These are phyloP conservation scores for Poecilia latipinna DNA, from an alignment of 2,113 vertebrate species.

Conservation along the genomic window DNA sequence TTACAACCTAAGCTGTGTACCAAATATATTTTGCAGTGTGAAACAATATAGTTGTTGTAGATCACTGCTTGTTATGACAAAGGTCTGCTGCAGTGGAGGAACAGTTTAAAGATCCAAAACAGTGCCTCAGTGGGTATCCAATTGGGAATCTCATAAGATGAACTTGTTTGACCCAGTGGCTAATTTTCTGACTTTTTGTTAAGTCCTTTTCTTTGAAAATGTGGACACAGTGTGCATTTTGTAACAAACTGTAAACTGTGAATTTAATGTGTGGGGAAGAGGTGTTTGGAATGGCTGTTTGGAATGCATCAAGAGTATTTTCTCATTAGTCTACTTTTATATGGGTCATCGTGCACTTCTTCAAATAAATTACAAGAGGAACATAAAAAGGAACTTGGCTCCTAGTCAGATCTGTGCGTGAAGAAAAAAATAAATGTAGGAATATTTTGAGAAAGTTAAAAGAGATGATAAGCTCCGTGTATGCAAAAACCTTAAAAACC, in stretches of 20 bases:
- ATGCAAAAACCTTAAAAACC: background rate
- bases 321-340: conserved; percentile 13
- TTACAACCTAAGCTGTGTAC: background rate
- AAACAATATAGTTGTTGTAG: background rate
- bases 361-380: conserved; percentile 30
- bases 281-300: conserved; percentile 11
- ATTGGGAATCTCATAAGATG: background rate
- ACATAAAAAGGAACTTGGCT: conserved; percentile 13
- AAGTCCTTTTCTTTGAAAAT: conserved; percentile 11
- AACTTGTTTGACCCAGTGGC: background rate
- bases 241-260: conserved; percentile 15
- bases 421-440: background rate
- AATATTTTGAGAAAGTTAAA: background rate
- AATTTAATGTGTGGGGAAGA: conserved; percentile 13
- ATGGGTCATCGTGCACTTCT: conserved; percentile 12
- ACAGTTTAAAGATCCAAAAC: too few species aligned
- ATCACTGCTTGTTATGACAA: background rate
- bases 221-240: conserved; percentile 19
- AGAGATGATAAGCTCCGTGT: background rate
- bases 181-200: conserved; percentile 3
- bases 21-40: background rate
- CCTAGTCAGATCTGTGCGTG: background rate
- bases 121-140: too few species aligned
- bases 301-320: conserved; percentile 15
- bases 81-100: background rate